Evolutionary conservation across 2,888 invertebrate genomes (phyloP), one percentile per base, ranked within the genome.

Genomic region (Linnaemya tessellans): DNA sequence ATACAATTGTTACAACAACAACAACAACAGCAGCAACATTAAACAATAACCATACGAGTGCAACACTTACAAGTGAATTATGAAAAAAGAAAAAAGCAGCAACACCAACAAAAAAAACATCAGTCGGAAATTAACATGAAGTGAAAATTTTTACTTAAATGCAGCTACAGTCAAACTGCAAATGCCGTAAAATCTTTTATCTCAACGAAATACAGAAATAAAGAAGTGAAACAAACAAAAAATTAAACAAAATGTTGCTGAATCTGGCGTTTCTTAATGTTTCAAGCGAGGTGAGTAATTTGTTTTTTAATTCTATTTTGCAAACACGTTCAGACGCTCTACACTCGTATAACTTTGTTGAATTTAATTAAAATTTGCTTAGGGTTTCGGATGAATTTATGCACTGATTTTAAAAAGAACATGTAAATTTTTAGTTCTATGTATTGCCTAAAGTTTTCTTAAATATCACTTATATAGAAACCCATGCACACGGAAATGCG

Each of bases 91-190:
- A 54, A 64, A 64, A 54, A 60, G 1, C 38, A 67, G 1, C 4
- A 38, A 46, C 35, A 22, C 62, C 1, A 62, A 67, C 25, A 43
- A n/a, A 35, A 75, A 68, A 58, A 49, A 30, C 30, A 30, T 41
- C 38, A 67, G 15, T 70, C 41, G 51, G 49, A 82, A 85, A 82
- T 85, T 85, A 79, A 73, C 82, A 82, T 82, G 79, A 85, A 85
- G 75, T 82, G 82, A 82, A 85, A 75, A 75, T 71, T 82, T 77
- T 71, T 54, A 56, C 13, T 46, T 46, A 18, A 51, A 54, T 30
- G 43, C 46, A n/a, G 5, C 15, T 3, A 11, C 67, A 13, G n/a
- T n/a, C 9, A 8, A 46, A 60, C 41, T 22, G 18, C 38, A 80
- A 54, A 51, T 22, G 54, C 43, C n/a, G 49, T 58, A 54, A 43